Percentiles rank a stretch among this genome's conserved stretches.
Evolutionary conservation across 2,888 invertebrate species (phyloP).

Genomic region (Ichneumoninae sp.): DNA sequence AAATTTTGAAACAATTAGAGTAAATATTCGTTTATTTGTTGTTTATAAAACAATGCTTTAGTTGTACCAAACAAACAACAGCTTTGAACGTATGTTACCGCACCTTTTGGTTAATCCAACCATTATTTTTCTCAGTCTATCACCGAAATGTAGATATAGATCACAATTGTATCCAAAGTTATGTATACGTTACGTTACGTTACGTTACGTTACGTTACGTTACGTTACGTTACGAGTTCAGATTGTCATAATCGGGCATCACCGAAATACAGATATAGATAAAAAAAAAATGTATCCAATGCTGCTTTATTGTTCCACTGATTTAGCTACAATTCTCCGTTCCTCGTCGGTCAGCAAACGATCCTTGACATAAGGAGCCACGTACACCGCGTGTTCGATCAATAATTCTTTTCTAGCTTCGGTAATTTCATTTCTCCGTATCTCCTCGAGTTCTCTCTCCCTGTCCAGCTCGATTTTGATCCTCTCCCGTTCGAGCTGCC

Average conservation of each 20-base stretch:
- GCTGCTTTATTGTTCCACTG: constrained; percentile 22
- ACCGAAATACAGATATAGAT: too few relatives aligned
- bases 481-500: constrained; percentile 64
- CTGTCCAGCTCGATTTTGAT: constrained; percentile 54
- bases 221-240: too few relatives aligned
- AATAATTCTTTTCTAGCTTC: constrained; percentile 74
- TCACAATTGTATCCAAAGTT: background rate
- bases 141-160: background rate
- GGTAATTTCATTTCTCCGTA: constrained; percentile 42
- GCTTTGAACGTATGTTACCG: background rate
- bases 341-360: constrained; percentile 72
- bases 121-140: background rate
- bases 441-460: constrained; percentile 53
- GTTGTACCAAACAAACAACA: too few relatives aligned
- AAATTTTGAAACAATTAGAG: too few relatives aligned
- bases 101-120: too few relatives aligned
- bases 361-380: constrained; percentile 66
- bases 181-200: too few relatives aligned
- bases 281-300: background rate
- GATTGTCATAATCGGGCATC: too few relatives aligned
- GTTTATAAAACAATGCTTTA: too few relatives aligned
- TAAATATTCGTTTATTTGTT: too few relatives aligned
- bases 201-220: too few relatives aligned
- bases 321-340: constrained; percentile 61
- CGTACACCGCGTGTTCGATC: constrained; percentile 72